phyloP scores from a whole-genome alignment of 2,888 invertebrate genomes.

The Chelonus formosanus region DNA sequence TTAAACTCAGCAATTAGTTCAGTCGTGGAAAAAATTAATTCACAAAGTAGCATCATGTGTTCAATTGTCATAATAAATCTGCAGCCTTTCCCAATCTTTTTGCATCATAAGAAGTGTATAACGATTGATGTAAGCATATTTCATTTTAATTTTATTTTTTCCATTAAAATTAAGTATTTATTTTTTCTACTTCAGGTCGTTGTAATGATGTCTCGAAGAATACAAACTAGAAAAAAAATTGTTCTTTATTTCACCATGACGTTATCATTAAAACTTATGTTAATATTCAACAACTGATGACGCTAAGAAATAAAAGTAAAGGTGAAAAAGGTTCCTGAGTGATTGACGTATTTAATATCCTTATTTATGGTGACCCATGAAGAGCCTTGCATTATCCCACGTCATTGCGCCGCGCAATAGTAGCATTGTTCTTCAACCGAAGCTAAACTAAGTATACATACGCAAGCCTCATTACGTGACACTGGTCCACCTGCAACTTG shows the following conservation, averaged over 20 bases:
- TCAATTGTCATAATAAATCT: too few relatives aligned
- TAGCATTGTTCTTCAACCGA: slow-evolving; percentile 51
- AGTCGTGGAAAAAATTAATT: too few relatives aligned
- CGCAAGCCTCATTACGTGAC: slow-evolving; percentile 30
- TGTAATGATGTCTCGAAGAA: too few relatives aligned
- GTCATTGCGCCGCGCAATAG: slow-evolving; percentile 55
- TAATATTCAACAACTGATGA: not conserved
- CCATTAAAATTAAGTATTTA: too few relatives aligned
- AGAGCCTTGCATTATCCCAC: slow-evolving; percentile 49
- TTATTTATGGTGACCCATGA: slow-evolving; percentile 39
- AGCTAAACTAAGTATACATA: slow-evolving; percentile 19
- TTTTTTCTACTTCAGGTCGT: too few relatives aligned
- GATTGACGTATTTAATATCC: not conserved
- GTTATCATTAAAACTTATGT: not conserved
- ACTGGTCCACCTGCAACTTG: slow-evolving; percentile 18
- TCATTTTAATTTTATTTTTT: too few relatives aligned
- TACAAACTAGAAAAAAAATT: too few relatives aligned
- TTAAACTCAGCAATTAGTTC: too few relatives aligned
- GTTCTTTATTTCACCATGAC: not conserved
- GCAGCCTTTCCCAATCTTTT: too few relatives aligned
- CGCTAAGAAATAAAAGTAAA: not conserved
- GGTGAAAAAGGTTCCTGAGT: not conserved
- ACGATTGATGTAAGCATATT: too few relatives aligned
- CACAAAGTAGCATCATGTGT: too few relatives aligned
- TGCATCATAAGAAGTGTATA: too few relatives aligned